Base-by-base conservation (phyloP, 2,888 invertebrate genomes). In the Pristionchus exspectatus region DNA sequence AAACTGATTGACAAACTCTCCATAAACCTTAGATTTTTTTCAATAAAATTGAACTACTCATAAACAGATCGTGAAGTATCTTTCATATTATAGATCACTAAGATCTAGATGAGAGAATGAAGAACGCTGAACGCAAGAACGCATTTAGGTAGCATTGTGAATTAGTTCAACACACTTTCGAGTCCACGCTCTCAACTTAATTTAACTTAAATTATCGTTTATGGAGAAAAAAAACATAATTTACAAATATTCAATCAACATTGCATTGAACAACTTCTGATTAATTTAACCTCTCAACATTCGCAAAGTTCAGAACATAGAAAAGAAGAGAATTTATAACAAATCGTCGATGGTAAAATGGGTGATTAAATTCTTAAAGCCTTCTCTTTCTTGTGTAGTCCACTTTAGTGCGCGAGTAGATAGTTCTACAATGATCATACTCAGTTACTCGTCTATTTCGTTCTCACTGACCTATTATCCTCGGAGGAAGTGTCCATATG, bases 221-320 rank as follows among this genome's bases (percentile, higher is more conserved):
- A 81, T 81, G n/a, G 5, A 21, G 50, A 33, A 24, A 27, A 38
- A 54, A 16, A 24, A 50, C 50, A 54, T 4, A 54, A 44, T 54
- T 81, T 81, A 81, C 81, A 81, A 81, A 81, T 54, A 33, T 54
- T n/a, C 38, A 81, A 81, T 81, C 54, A 81, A 81, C 50, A 44
- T 81, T n/a, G 21, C 74, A 74, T 16, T 38, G 44, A 50, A 50
- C 12, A 50, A 50, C 44, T 50, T 50, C 44, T 7, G 33, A 9
- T 74, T 38, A 74, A 74, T 74, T 74, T 24, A 74, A 74, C 21
- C 44, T 74, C 30, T 30, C 74, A 74, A 74, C 38, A 63, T 63
- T 63, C 21, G 21, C 59, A 63, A 63, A 21, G 24, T 24, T 63
- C n/a, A 56, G n/a, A 63, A 63, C n/a, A 63, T 63, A 24, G 3